A percentile compares a stretch with the other conserved stretches of the same genome.
Evolutionary conservation across 1,140 invertebrate genomes (phyloP).

Genomic region (Panagrolaimus sp.): DNA sequence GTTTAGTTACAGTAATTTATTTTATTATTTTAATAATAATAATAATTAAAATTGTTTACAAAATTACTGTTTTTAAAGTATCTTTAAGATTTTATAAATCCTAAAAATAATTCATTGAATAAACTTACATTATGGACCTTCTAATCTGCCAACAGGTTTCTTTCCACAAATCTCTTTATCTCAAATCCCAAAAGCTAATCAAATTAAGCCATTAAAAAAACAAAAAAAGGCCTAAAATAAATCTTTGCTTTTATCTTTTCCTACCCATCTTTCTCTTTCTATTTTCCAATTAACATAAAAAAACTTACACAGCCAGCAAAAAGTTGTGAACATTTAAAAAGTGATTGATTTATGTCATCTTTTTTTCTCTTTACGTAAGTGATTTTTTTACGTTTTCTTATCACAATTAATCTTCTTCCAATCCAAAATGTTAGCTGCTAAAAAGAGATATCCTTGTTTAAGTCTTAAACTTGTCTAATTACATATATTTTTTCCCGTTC

Average conservation of each 20-base stretch:
- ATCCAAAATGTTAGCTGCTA: background rate
- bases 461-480: background rate
- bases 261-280: constrained; percentile 72
- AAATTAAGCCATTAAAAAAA: background rate
- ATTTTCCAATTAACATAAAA: constrained; percentile 71
- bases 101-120: too few species aligned
- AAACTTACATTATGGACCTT: too few species aligned
- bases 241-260: constrained; percentile 65
- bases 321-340: background rate
- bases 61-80: too few species aligned
- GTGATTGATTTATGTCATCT: background rate
- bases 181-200: background rate
- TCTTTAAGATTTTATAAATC: too few species aligned
- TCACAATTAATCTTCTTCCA: background rate
- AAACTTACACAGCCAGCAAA: constrained; percentile 68
- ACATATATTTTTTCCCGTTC: background rate
- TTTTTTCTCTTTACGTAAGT: background rate
- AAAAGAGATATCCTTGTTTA: background rate
- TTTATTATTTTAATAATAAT: too few species aligned
- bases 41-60: too few species aligned
- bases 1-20: too few species aligned
- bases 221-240: background rate
- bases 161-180: background rate
- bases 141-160: too few species aligned
- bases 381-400: background rate